A percentile compares a stretch with the other conserved stretches of the same genome.
Conservation (phyloP, 2,113 vertebrate genomes). For the Colossoma macropomum region DNA sequence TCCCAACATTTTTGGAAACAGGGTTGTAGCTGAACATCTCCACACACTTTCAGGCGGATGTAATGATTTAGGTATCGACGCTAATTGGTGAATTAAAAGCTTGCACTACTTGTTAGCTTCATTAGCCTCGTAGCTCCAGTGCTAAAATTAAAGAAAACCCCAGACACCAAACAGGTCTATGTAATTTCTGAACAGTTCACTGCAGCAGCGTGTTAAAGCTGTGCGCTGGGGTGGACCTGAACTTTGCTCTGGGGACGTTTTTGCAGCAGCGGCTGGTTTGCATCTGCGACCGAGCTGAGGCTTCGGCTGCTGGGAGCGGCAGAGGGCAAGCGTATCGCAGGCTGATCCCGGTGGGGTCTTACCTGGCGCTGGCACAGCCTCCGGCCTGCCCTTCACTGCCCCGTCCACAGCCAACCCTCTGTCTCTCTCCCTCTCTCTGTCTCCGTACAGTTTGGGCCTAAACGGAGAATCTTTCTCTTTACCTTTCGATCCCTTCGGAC, state of each 20-base stretch:
- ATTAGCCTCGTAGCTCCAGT: no score
- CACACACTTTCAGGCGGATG: no score
- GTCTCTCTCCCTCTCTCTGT: constrained; percentile 92
- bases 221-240: neutral
- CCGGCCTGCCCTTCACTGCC: constrained; percentile 91
- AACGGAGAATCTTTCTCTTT: constrained; percentile 99
- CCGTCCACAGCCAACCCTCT: constrained; percentile 64
- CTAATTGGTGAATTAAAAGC: no score
- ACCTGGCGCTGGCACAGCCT: constrained; percentile 92
- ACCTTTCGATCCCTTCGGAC: constrained; percentile 99
- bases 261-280: constrained; percentile 15
- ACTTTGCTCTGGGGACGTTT: neutral
- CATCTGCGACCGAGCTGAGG: constrained; percentile 25
- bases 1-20: no score
- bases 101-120: no score
- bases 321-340: constrained; percentile 77
- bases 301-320: constrained; percentile 53
- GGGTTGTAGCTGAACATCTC: no score
- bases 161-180: no score
- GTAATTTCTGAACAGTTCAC: no score
- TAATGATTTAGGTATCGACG: no score
- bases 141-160: no score
- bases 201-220: no score
- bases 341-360: constrained; percentile 75
- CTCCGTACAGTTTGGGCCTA: constrained; percentile 95